Evolutionary conservation across 2,888 invertebrate species (phyloP), one percentile per base, ranked within the genome.

Genomic region (Strigamia maritima): DNA sequence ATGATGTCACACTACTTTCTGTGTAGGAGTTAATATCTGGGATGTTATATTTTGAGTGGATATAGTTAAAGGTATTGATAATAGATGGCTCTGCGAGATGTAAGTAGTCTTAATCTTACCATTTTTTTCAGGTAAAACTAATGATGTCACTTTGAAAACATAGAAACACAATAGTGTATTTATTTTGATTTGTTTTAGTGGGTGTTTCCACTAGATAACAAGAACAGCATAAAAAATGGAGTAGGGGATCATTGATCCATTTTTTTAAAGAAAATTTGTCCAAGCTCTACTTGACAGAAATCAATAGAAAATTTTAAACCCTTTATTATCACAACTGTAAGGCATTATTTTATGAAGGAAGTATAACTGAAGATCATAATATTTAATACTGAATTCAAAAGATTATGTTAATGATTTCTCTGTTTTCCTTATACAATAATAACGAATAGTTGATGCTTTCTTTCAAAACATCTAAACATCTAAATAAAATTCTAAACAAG

Each of bases 221-320:
- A 65, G 65, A 26, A 65, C 65, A 65, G 65, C 65, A 65, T 65
- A 28, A 10, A 65, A 65, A 26, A 26, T 4, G 28, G 65, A 65
- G 28, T 65, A 65, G 12, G 26, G 65, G 14, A 26, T 26, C 65
- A 65, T 65, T 65, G 65, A 65, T 65, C 65, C 49, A 49, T 49
- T 49, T 49, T 49, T 65, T 7, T 26, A n/a, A 49, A 26, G n/a
- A 65, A 65, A 24, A 28, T 65, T 65, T 65, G 28, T 65, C 24
- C 28, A 65, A 65, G 65, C 65, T 65, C 65, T 65, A 65, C 3
- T 65, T 65, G 65, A 65, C 65, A 24, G 24, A 65, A 65, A 28
- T 65, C 65, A 65, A 65, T 65, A 65, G 65, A 65, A 65, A 26
- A 24, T 10, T 24, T 65, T 65, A 14, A 8, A 26, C 3, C 22